Evolutionary conservation across 1,140 invertebrate species (phyloP).

Genomic region (Proctacanthus coquilletti): DNA sequence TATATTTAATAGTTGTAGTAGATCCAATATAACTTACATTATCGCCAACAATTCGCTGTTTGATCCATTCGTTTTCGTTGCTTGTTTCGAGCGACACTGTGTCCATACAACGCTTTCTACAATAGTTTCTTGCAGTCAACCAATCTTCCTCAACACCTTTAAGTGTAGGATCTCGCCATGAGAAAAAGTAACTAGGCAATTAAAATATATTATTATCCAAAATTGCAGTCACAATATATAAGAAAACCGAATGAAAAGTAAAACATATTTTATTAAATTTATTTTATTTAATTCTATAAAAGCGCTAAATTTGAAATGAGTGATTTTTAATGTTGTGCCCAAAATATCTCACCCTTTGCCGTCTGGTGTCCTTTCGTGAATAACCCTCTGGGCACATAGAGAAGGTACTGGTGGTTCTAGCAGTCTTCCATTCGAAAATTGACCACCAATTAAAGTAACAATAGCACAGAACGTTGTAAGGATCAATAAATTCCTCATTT

Average conservation of each 20-base stretch:
- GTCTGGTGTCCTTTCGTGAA: slow-evolving; percentile 45
- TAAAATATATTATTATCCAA: not conserved
- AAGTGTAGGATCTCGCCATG: slow-evolving; percentile 61
- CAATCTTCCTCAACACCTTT: slow-evolving; percentile 61
- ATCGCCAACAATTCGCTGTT: slow-evolving; percentile 52
- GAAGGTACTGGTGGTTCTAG: slow-evolving; percentile 54
- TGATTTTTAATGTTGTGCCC: not conserved
- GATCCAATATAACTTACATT: slow-evolving; percentile 40
- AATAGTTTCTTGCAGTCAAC: slow-evolving; percentile 66
- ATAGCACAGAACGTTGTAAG: no score
- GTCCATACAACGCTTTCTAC: slow-evolving; percentile 73
- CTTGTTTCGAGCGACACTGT: slow-evolving; percentile 64
- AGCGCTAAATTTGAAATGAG: not conserved
- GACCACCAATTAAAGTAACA: no score
- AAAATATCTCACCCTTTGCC: slow-evolving; percentile 31
- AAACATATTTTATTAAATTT: not conserved
- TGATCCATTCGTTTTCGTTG: slow-evolving; percentile 69
- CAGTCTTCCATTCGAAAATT: slow-evolving; percentile 51
- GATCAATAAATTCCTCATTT: no score
- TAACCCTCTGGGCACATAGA: slow-evolving; percentile 52
- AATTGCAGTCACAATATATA: not conserved
- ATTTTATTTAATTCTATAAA: not conserved
- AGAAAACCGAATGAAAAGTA: not conserved
- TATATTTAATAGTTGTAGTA: no score
- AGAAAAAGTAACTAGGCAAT: slow-evolving; percentile 54